Base-by-base conservation (phyloP, 2,797 vertebrate species). In the Microtus californicus region DNA sequence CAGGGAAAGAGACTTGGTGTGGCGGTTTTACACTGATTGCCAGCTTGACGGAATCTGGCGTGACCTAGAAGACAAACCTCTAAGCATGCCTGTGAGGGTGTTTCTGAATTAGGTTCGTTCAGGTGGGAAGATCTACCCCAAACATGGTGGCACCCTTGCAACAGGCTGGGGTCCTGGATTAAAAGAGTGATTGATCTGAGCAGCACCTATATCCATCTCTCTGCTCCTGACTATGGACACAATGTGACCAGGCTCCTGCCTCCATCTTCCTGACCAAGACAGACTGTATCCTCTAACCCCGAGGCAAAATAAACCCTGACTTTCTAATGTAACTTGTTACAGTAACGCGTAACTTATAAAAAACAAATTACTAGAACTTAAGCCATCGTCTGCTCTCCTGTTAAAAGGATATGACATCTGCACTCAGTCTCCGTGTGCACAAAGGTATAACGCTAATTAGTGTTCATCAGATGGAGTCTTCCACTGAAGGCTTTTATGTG, bases 381-480 rank as follows among this genome's bases (percentile, higher is more conserved):
- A 4, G 27, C n/a, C 92, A 87, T 65, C 34, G 19, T 73, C 31
- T n/a, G 37, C n/a, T 91, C 45, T 87, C 37, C 6, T 0, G n/a
- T 23, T 21, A 59, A 31, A 31, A 88, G 27, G 37, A 23, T 43
- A 79, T 63, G 31, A 65, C n/a, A 81, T 71, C 65, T 87, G 12
- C 25, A 76, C 76, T 80, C 79, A 80, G 51, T 23, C 11, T 37
- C 59, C 19, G 2, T 82, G 83, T 9, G 31, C 43, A 82, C 17
- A 69, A 81, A 73, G 48, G 17, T 59, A 73, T 40, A 34, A 59
- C 7, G n/a, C 11, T 17, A 90, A 80, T 74, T 77, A 71, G 37
- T 54, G n/a, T 31, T 91, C 40, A 76, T 59, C 81, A 92, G 86
- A 81, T 10, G 6, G 3, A 65, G 13, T 91, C 94, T 79, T 71